Percentiles rank a stretch among this genome's conserved stretches.
phyloP scores from a whole-genome alignment of 2,113 vertebrate species.

The Gallinago media region DNA sequence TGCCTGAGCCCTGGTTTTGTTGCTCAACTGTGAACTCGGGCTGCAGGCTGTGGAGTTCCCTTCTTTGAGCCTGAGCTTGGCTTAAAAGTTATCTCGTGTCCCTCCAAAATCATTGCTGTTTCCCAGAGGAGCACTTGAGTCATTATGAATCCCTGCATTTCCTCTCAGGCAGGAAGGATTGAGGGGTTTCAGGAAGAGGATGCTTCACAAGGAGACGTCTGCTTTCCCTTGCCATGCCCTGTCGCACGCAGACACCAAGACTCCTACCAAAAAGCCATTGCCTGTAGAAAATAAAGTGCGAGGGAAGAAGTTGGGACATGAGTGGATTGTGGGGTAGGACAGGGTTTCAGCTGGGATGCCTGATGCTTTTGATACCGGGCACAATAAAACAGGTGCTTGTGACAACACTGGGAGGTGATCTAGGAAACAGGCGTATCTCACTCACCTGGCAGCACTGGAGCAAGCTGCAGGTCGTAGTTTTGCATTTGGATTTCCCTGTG shows the following conservation, averaged over 20 bases:
- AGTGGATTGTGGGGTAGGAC: not conserved
- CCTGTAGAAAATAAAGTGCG: not conserved
- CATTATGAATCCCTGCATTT: constrained; percentile 36
- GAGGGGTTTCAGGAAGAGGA: constrained; percentile 57
- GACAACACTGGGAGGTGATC: not conserved
- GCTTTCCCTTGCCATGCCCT: not conserved
- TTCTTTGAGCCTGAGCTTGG: not conserved
- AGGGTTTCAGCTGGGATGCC: not conserved
- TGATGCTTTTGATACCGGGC: accelerated
- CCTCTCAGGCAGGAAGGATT: constrained; percentile 34
- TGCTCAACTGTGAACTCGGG: accelerated
- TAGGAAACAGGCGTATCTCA: not conserved
- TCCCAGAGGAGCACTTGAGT: constrained; percentile 57
- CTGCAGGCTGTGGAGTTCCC: not conserved
- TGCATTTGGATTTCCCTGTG: not conserved
- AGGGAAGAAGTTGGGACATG: not conserved
- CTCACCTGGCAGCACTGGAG: not conserved
- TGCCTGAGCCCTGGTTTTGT: not conserved
- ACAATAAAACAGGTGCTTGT: not conserved
- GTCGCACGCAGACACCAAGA: not conserved
- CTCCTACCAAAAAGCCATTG: not conserved
- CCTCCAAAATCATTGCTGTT: constrained; percentile 42
- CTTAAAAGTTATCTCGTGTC: constrained; percentile 55
- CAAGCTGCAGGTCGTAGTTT: not conserved
- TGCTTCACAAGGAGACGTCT: not conserved